Evolutionary conservation across 30 jellyfish, hydroid and myxozoan genomes (phyloP).

Genomic region (Hydra vulgaris): DNA sequence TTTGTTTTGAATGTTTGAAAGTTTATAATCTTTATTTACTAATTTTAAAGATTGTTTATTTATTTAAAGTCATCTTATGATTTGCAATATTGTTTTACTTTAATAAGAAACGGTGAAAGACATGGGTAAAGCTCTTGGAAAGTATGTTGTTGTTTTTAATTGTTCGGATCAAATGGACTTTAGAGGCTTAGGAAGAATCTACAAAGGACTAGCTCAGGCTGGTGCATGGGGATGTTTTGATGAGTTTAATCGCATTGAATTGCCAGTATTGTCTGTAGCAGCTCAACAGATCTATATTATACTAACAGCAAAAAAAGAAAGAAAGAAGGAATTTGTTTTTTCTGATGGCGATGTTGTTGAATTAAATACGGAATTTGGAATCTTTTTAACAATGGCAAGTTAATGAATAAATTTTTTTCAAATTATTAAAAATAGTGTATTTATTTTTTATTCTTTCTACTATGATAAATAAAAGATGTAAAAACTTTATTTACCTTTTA

Average conservation of each 20-base stretch:
- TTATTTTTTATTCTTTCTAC: background rate
- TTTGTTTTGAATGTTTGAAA: too few species aligned
- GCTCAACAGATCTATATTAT: constrained; percentile 97
- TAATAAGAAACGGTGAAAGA: constrained; percentile 77
- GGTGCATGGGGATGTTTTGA: constrained; percentile 99
- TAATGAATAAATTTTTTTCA: background rate
- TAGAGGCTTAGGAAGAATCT: constrained; percentile 95
- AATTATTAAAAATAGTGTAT: background rate
- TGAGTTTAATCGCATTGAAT: constrained; percentile 88
- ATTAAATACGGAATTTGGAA: constrained; percentile 85
- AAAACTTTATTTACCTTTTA: background rate
- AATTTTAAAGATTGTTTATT: too few species aligned
- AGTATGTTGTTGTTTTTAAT: constrained; percentile 90
- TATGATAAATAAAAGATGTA: background rate
- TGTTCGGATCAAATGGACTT: constrained; percentile 99
- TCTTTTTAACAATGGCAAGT: constrained; percentile 77
- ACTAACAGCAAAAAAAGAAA: constrained; percentile 81
- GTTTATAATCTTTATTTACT: too few species aligned
- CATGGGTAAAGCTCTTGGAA: constrained; percentile 95
- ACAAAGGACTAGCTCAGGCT: constrained; percentile 94
- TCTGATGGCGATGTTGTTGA: constrained; percentile 91
- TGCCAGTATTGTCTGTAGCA: constrained; percentile 93
- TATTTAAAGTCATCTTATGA: too few species aligned
- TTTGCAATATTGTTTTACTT: constrained; percentile 10
- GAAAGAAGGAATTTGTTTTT: constrained; percentile 74